Percentiles rank a stretch among this genome's conserved stretches.
Conservation (phyloP, 1,140 invertebrate genomes). For the Agrypnia vestita region DNA sequence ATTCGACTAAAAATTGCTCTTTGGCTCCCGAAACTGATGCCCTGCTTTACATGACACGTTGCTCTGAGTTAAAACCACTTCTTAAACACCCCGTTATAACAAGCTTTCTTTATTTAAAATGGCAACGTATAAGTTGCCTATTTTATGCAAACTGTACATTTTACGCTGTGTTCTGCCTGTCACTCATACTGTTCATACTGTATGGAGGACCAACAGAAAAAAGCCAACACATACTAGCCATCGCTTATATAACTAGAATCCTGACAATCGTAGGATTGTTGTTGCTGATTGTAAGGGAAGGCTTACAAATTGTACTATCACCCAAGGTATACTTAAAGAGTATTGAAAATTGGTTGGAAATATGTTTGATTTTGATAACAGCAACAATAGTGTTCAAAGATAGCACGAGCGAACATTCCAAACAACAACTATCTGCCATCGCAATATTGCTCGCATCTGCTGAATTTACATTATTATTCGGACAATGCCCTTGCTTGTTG, state of each 20-base stretch:
- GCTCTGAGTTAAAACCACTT: slow-evolving; percentile 77
- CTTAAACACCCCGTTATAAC: slow-evolving; percentile 86
- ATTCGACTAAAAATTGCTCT: slow-evolving; percentile 66
- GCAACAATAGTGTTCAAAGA: slow-evolving; percentile 72
- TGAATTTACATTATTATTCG: slow-evolving; percentile 83
- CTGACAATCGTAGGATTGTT: slow-evolving; percentile 72
- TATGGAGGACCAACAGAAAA: slow-evolving; percentile 71
- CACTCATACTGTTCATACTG: slow-evolving; percentile 79
- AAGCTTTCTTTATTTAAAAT: slow-evolving; percentile 88
- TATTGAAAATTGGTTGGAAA: slow-evolving; percentile 82
- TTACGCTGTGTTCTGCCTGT: slow-evolving; percentile 80
- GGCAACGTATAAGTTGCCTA: slow-evolving; percentile 82
- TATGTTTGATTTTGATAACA: slow-evolving; percentile 77
- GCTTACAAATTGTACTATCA: slow-evolving; percentile 79
- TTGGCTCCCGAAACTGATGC: slow-evolving; percentile 77
- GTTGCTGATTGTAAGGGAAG: slow-evolving; percentile 77
- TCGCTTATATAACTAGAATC: slow-evolving; percentile 68
- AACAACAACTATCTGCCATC: slow-evolving; percentile 76
- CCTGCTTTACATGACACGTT: slow-evolving; percentile 78
- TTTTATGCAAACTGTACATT: slow-evolving; percentile 82
- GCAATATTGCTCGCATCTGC: slow-evolving; percentile 83
- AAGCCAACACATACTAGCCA: slow-evolving; percentile 63
- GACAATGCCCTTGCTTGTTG: slow-evolving; percentile 82
- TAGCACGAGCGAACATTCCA: slow-evolving; percentile 69
- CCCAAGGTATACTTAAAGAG: slow-evolving; percentile 77